Evolutionary conservation across 92 coral and sea anemone species (phyloP), one percentile per base, ranked within the genome.

Genomic region (Epizoanthus fatuus): DNA sequence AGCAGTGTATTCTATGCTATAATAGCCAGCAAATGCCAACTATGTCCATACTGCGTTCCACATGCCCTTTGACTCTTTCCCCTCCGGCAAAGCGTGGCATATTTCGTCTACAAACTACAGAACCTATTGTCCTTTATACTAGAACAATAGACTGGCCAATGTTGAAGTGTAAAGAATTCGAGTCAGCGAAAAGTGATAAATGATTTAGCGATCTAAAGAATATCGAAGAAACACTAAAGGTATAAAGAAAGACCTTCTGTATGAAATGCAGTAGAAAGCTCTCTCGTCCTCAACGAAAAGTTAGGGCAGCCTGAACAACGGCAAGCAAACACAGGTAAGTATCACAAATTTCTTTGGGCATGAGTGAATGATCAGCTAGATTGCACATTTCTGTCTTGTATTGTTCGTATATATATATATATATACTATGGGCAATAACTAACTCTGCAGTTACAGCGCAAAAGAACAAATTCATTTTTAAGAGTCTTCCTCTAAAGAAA

Each of bases 181-280:
- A 77, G 57, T 17, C 82, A 77, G 45, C 35, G 42, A 17, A 77
- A 77, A 77, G 71, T 77, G 82, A 77, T 77, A 77, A 60, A 77
- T 22, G 82, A 77, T 77, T 77, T 77, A 62, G 44, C 70, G 14
- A 60, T 20, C 69, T 19, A 60, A 25, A 59, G 53, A 77, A 77
- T 42, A 77, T 42, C 71, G 45, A 68, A 60, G 82, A 77, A 77
- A 60, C 82, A 62, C 65, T 17, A 11, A 20, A 44, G 56, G 56
- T 62, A 44, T 60, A 77, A 77, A 62, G 70, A 77, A 77, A 62
- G 58, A 60, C 38, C 53, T 29, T 32, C n/a, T 42, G 70, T 77
- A 60, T 40, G 38, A 59, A 13, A 40, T 25, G 35, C 10, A 38
- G 80, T 10, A 75, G 66, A 75, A 54, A 32, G 44, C 82, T 9